These are phyloP conservation scores for Amphiura filiformis DNA, from an alignment of 35 echinoderm and acorn worm species.

Conservation along the genomic window DNA sequence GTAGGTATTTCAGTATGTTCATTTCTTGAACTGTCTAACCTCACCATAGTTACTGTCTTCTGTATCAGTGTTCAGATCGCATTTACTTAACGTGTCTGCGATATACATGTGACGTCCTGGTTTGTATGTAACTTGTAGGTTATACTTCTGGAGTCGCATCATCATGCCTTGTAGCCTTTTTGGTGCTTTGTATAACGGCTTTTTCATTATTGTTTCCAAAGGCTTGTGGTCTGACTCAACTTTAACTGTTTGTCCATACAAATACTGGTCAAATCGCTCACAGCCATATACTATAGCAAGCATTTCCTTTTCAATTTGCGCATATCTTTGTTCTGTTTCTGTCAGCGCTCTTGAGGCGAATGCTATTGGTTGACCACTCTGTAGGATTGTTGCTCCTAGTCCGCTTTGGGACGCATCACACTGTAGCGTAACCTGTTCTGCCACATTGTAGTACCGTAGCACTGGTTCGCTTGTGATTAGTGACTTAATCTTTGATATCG, in stretches of 20 bases:
- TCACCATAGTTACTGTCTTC: neutral
- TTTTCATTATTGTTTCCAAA: constrained; percentile 57
- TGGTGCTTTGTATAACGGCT: constrained; percentile 48
- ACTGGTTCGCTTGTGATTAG: constrained; percentile 40
- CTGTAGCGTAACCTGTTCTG: neutral
- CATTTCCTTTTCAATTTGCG: constrained; percentile 29
- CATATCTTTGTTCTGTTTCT: neutral
- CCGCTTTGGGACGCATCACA: constrained; percentile 20
- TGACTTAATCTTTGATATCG: constrained; percentile 18
- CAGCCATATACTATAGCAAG: constrained; percentile 7
- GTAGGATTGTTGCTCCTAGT: constrained; percentile 23
- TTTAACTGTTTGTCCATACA: constrained; percentile 52
- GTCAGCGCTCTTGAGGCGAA: constrained; percentile 36
- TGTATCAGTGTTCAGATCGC: neutral
- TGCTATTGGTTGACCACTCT: constrained; percentile 33
- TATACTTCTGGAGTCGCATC: constrained; percentile 57
- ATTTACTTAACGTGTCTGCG: constrained; percentile 57
- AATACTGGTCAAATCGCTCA: constrained; percentile 37
- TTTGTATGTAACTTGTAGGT: constrained; percentile 46
- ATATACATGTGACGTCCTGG: constrained; percentile 42
- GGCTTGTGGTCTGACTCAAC: constrained; percentile 71
- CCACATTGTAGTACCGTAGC: constrained; percentile 39
- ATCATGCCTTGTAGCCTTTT: constrained; percentile 70
- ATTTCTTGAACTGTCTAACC: neutral
- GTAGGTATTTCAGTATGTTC: neutral